phyloP scores from a whole-genome alignment of 2,797 vertebrate species.

The Sphenopsis melanotis region DNA sequence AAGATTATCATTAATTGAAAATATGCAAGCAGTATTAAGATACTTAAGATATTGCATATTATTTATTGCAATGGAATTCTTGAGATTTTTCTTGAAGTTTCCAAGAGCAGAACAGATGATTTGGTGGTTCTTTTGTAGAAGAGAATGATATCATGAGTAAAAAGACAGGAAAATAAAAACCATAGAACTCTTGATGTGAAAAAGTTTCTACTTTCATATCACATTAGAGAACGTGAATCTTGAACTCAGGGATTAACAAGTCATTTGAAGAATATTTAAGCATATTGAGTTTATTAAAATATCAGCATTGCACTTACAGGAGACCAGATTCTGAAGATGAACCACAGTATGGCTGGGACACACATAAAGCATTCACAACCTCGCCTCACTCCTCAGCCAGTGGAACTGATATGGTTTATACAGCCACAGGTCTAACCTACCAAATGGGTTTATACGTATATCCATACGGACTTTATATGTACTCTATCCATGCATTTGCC shows the following conservation, averaged over 20 bases:
- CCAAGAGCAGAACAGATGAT: not conserved
- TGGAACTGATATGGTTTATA: not conserved
- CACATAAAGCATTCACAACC: not conserved
- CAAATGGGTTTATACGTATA: rapidly evolving
- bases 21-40: not conserved
- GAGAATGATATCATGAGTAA: not conserved
- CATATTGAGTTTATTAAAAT: not conserved
- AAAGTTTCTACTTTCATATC: not conserved
- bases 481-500: not conserved
- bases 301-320: not conserved
- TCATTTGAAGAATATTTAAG: not conserved
- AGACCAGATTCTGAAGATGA: not conserved
- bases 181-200: not conserved
- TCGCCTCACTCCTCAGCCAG: not conserved
- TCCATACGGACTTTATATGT: not conserved
- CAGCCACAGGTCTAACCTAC: not conserved
- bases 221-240: not conserved
- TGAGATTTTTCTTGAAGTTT: not conserved
- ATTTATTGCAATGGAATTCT: not conserved
- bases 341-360: not conserved
- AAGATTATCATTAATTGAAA: not conserved
- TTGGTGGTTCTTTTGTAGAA: not conserved
- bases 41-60: not conserved
- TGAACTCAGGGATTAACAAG: not conserved
- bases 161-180: not conserved